Base-by-base conservation (phyloP, 2,888 invertebrate species). In the Pyrrhosoma nymphula region DNA sequence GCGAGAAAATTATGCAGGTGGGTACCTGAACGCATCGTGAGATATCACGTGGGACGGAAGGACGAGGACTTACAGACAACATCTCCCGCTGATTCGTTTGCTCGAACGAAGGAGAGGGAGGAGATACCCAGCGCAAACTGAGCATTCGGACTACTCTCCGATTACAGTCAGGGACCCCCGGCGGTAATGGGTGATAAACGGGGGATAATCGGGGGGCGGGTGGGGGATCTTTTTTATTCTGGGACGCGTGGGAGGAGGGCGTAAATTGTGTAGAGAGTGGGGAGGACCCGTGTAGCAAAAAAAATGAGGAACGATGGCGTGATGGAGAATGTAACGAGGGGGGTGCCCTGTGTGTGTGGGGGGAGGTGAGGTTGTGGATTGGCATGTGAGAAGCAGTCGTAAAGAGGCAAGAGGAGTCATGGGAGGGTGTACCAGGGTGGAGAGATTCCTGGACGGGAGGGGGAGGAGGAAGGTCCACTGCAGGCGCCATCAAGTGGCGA, bases 401-500 rank as follows among this genome's bases (percentile, higher is more conserved):
- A 30, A 69, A 69, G 69, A 69, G 8, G 69, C n/a, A n/a, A n/a
- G 10, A 39, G 56, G 20, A 56, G n/a, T 56, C 90, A 35, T 20
- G 20, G 90, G 90, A 20, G 60, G 30, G 35, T 23, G 35, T 35
- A 60, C 60, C 20, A 20, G 60, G 60, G 16, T 14, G 60, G 60
- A 20, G 16, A 14, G 60, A 10, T 12, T 12, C 60, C 60, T 8
- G 47, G 47, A 47, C 47, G 47, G 47, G 47, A 8, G 56, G 10
- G n/a, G n/a, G 30, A n/a, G 55, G 30, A n/a, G 89, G 14, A 3
- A 26, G 20, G 23, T 18, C 26, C 2, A 23, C 56, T 55, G 55
- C 89, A 56, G 89, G 89, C 89, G 89, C 89, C 89, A 56, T 89
- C 89, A 89, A 56, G 89, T 89, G 89, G 89, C 35, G 88, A 47